These are phyloP conservation scores for Thermophis baileyi DNA, from an alignment of 2,113 vertebrate species.

Conservation along the genomic window DNA sequence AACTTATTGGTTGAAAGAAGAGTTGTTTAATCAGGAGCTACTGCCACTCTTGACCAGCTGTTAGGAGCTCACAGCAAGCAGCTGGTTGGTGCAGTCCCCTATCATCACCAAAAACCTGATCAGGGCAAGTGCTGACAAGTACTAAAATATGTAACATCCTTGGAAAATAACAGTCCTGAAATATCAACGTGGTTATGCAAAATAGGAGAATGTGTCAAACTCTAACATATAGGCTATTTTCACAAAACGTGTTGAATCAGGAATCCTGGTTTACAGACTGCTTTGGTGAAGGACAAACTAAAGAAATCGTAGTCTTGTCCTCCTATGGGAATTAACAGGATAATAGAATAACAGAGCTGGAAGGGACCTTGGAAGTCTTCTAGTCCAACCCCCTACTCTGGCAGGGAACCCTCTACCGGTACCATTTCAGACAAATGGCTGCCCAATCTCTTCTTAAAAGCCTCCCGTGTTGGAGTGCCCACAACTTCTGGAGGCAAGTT, in stretches of 20 bases:
- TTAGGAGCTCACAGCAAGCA: background rate
- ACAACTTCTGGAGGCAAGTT: background rate
- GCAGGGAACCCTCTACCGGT: background rate
- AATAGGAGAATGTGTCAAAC: background rate
- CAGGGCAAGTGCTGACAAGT: conserved; percentile 2
- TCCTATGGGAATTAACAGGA: background rate
- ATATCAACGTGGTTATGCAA: background rate
- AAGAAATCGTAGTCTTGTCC: background rate
- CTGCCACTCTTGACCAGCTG: background rate
- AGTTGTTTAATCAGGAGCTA: background rate
- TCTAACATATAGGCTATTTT: background rate
- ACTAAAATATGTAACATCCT: background rate
- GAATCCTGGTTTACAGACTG: background rate
- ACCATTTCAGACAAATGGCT: background rate
- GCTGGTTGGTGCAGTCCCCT: background rate
- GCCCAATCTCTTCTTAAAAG: background rate
- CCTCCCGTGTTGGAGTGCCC: background rate
- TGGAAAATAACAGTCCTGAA: background rate
- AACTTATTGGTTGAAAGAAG: background rate
- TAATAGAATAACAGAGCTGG: background rate
- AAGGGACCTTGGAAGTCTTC: background rate
- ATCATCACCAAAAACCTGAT: background rate
- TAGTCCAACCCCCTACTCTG: background rate
- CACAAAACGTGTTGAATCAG: background rate
- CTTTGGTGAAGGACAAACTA: background rate